Evolutionary conservation across 2,888 invertebrate species (phyloP), one percentile per base, ranked within the genome.

Genomic region (Dryocosmus kuriphilus): DNA sequence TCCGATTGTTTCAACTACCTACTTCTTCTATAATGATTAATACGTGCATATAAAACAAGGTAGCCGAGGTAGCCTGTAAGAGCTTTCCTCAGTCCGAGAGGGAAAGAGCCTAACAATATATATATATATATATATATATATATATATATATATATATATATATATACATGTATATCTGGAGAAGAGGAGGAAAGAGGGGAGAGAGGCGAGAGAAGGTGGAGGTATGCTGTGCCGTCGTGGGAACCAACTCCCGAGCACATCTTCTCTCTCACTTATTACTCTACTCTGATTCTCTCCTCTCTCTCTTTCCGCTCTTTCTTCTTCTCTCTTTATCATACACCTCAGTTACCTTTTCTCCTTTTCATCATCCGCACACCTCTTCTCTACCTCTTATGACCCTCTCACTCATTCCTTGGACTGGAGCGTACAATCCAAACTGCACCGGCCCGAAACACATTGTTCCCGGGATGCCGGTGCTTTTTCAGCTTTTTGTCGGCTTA

Each of bases 151-250:
- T 51, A 8, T 51, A 55, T 61, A 27, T 75, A 38, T 14, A 38
- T 8, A 5, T 55, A 27, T 22, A 32, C 30, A 32, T 55, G 32
- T 46, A 41, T 19, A 57, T 55, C 27, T 71, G 75, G 24, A 41
- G 35, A 62, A 60, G 61, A 74, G 62, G 61, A 75, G 74, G 76
- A 73, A 74, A 75, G 77, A 67, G 77, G 67, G 60, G 30, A 63
- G 73, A 76, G 77, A 80, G 61, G 62, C 75, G 75, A 73, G 77
- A 86, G 86, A 86, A 88, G 86, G 89, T 86, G 88, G 87, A 87
- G 88, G 88, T 88, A 88, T 88, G 87, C 88, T 86, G 88, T 87
- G 87, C 88, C 88, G 89, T 88, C 90, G 90, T 90, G 90, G 89
- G 90, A 90, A 90, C 89, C 86, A 85, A 89, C 90, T 88, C 85